Base-by-base conservation (phyloP, 2,888 invertebrate genomes). In the Hyles lineata region DNA sequence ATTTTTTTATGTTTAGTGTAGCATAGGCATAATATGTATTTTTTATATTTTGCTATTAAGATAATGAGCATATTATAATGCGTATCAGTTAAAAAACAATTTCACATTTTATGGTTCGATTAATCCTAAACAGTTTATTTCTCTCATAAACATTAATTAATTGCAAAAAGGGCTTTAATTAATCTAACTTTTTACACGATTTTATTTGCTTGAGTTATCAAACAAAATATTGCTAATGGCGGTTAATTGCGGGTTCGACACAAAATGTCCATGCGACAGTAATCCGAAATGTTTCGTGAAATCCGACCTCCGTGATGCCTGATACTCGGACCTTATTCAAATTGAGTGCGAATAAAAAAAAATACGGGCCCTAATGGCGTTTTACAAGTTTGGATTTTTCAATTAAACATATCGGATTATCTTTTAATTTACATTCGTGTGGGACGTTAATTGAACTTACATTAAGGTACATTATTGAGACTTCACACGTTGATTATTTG, bases 341-440 rank as follows among this genome's bases (percentile, higher is more conserved):
- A 67, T 67, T 67, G 23, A 50, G 67, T 67, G 67, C 67, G 50
- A 67, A 67, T 55, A 55, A 35, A 63, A 67, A 67, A 67, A 67
- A 23, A 25, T 43, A 67, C 67, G 23, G 17, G 17, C 67, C 67
- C 50, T 67, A 67, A 67, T 67, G 67, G 67, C 67, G 67, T 67
- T 50, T 50, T 67, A 67, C 50, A 50, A 67, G 67, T 67, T 67
- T 50, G 67, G 23, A 50, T 67, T 67, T 67, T 67, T 43, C 23
- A 67, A 67, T 67, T 67, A 67, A 67, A 67, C 23, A 67, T 67
- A 67, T 67, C 67, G 23, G 67, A 50, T 67, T 67, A 67, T 67
- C 67, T 67, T 67, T 67, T 67, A 67, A 67, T 67, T 67, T 67
- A 67, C 67, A 67, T 67, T 67, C 43, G 50, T 50, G 67, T 23